These are phyloP conservation scores for Psittacula derbiana DNA, from an alignment of 2,797 vertebrate species.

Conservation along the genomic window DNA sequence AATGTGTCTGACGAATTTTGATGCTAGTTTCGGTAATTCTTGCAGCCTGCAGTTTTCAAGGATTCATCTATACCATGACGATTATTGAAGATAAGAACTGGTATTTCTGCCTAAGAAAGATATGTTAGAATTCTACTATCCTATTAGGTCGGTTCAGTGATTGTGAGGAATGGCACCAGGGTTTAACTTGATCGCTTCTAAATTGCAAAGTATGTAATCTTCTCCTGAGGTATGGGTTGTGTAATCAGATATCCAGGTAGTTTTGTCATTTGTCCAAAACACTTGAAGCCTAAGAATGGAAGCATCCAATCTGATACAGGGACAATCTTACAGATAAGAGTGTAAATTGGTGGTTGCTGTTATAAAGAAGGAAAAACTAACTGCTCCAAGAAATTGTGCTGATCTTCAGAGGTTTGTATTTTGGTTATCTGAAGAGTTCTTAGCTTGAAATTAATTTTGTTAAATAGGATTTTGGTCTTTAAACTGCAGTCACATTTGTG, in stretches of 20 bases:
- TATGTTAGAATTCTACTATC: neutral
- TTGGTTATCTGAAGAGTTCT: slow-evolving; percentile 22
- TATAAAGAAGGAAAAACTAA: neutral
- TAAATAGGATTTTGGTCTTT: neutral
- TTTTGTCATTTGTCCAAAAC: neutral
- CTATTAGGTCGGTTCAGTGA: neutral
- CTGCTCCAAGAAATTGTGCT: neutral
- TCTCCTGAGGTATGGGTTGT: neutral
- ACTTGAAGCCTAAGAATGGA: neutral
- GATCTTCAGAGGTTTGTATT: slow-evolving; percentile 5
- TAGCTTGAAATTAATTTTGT: neutral
- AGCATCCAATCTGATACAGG: neutral
- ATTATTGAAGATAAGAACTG: neutral
- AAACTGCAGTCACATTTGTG: neutral
- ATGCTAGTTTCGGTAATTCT: neutral
- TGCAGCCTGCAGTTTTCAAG: neutral
- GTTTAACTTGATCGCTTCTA: neutral
- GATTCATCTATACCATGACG: neutral
- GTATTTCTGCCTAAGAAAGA: neutral
- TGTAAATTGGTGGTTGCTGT: neutral
- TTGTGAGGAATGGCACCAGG: neutral
- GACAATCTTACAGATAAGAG: neutral
- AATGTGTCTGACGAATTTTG: neutral
- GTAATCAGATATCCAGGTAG: neutral
- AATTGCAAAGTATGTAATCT: neutral